Evolutionary conservation across 2,888 invertebrate genomes (phyloP).

Genomic region (Parasteatoda lunata): DNA sequence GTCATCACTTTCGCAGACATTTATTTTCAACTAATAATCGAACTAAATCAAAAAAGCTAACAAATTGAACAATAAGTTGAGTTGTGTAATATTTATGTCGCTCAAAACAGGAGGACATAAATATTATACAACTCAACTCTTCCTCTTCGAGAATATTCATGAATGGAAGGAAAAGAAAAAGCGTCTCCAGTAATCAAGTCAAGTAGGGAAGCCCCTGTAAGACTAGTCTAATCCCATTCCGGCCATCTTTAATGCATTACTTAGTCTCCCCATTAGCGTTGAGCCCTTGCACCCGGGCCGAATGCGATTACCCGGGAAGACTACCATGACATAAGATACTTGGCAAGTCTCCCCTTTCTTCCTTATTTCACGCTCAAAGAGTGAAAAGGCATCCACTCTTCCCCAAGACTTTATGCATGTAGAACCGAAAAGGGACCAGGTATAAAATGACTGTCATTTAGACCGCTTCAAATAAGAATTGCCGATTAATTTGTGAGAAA

Average conservation of each 20-base stretch:
- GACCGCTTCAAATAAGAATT: no score
- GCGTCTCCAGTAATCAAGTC: conserved; percentile 3
- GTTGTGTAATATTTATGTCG: no score
- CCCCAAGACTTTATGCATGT: not conserved
- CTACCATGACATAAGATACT: conserved; percentile 42
- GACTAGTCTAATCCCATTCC: conserved; percentile 10
- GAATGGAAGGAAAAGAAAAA: not conserved
- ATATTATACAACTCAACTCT: no score
- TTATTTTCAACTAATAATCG: no score
- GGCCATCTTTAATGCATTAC: conserved; percentile 50
- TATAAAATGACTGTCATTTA: no score
- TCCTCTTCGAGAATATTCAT: no score
- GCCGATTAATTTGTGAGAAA: no score
- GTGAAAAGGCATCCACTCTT: conserved; percentile 9
- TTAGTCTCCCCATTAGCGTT: conserved; percentile 51
- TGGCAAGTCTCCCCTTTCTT: conserved; percentile 4
- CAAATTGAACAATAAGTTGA: no score
- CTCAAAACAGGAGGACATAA: no score
- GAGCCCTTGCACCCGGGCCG: not conserved
- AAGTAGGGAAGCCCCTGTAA: not conserved
- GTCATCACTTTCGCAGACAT: no score
- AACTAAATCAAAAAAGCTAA: no score
- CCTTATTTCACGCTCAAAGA: conserved; percentile 57
- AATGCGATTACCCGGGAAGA: conserved; percentile 42
- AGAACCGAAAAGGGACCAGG: no score